phyloP scores from a whole-genome alignment of 2,797 vertebrate species.

The Cyprinodon diabolis region DNA sequence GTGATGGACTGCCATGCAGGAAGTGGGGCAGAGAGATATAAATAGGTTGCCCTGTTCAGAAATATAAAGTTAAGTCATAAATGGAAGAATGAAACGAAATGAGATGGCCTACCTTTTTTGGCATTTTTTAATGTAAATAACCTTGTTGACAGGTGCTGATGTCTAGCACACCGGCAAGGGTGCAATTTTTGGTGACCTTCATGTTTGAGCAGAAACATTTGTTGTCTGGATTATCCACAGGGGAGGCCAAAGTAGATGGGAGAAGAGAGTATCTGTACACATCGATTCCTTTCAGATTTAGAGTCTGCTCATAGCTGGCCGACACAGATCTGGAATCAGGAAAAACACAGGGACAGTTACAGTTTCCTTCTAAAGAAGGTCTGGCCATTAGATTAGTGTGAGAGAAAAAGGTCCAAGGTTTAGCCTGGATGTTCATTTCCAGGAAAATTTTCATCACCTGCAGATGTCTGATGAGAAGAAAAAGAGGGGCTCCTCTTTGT shows the following conservation, averaged over 20 bases:
- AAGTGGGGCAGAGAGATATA: conserved; percentile 94
- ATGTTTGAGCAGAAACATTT: conserved; percentile 84
- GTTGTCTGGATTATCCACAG: conserved; percentile 83
- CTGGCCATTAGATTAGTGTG: conserved; percentile 58
- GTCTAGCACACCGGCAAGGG: conserved; percentile 84
- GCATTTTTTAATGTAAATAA: conserved; percentile 27
- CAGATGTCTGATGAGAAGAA: conserved; percentile 97
- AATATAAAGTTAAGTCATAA: background rate
- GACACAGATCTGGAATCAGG: conserved; percentile 85
- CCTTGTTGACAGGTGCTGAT: conserved; percentile 82
- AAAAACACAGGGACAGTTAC: background rate
- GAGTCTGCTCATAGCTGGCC: conserved; percentile 69
- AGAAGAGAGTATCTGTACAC: conserved; percentile 87
- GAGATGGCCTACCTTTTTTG: background rate
- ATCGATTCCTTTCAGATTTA: conserved; percentile 85
- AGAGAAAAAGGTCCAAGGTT: conserved; percentile 22
- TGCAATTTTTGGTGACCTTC: conserved; percentile 82
- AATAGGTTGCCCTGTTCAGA: conserved; percentile 81
- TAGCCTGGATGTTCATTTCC: background rate
- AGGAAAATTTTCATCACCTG: conserved; percentile 81
- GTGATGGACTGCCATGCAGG: conserved; percentile 81
- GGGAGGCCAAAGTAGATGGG: conserved; percentile 81
- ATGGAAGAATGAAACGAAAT: background rate
- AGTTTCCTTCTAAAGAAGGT: conserved; percentile 19
- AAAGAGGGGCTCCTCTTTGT: conserved; percentile 77